Conservation (phyloP, 2,797 vertebrate species). For the Centropyge bicolor region DNA sequence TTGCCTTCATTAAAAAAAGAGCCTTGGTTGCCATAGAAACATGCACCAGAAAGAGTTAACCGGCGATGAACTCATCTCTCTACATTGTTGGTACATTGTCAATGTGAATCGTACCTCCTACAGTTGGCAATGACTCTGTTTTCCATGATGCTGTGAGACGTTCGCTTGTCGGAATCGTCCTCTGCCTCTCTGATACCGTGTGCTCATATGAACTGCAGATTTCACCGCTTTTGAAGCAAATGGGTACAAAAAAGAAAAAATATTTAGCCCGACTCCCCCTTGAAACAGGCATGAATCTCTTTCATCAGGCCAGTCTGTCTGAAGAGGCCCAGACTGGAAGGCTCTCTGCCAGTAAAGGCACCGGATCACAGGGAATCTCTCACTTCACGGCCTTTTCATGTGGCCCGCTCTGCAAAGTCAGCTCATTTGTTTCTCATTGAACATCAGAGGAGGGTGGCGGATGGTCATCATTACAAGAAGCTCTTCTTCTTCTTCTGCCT, state of each 20-base stretch:
- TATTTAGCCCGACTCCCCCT: not conserved
- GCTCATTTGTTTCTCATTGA: slow-evolving; percentile 65
- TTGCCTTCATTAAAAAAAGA: slow-evolving; percentile 69
- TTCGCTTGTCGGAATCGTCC: slow-evolving; percentile 11
- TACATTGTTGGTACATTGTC: slow-evolving; percentile 37
- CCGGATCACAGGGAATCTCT: slow-evolving; percentile 66
- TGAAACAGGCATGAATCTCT: slow-evolving; percentile 29
- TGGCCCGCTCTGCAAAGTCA: slow-evolving; percentile 49
- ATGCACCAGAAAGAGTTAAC: slow-evolving; percentile 61
- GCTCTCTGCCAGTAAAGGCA: slow-evolving; percentile 51
- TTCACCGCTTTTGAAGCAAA: slow-evolving; percentile 1
- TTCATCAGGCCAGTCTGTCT: slow-evolving; percentile 38
- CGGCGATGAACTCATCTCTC: slow-evolving; percentile 51
- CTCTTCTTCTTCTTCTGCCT: slow-evolving; percentile 21
- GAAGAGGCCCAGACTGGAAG: slow-evolving; percentile 41
- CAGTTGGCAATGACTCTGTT: slow-evolving; percentile 28
- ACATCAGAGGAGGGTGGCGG: slow-evolving; percentile 54
- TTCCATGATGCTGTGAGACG: slow-evolving; percentile 22
- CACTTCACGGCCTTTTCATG: slow-evolving; percentile 57
- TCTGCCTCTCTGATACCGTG: not conserved
- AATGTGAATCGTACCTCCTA: slow-evolving; percentile 36
- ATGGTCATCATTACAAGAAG: slow-evolving; percentile 24
- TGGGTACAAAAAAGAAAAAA: not conserved
- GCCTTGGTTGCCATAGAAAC: slow-evolving; percentile 75
- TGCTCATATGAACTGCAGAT: not conserved